Evolutionary conservation across 2,113 vertebrate species (phyloP), one percentile per base, ranked within the genome.

Genomic region (Corythoichthys haematopterus): DNA sequence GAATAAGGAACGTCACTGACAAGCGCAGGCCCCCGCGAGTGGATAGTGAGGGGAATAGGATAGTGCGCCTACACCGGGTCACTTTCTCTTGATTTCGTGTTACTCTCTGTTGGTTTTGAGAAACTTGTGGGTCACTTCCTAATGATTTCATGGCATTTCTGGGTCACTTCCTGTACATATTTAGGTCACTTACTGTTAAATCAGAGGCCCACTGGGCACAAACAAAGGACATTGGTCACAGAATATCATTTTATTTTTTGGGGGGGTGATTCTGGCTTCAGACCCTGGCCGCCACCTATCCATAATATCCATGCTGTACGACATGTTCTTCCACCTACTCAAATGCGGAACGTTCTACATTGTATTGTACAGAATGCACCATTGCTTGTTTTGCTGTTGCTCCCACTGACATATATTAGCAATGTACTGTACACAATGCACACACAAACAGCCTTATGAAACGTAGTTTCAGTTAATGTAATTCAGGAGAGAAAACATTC

Each of bases 181-280:
- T 28, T 28, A 28, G 20, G 20, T 28, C 20, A 28, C 20, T 28
- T 28, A 28, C 20, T 28, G 20, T 28, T 28, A 28, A 28, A 28
- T 28, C 62, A 48, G 28, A 51, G 37, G 68, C 56, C 53, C 52
- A 60, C 20, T 38, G 66, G 12, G 2, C 14, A 1, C 37, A 64
- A 69, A 59, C 62, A 57, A 80, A 48, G 51, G 36, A 65, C 55
- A 71, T 80, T 75, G 75, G 61, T 48, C 56, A 36, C 15, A 15
- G 64, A 38, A 37, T 64, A 46, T 66, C 70, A 67, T 36, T 20
- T 59, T 35, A 28, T 7, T 65, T 28, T 28, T 28, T 28, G 20
- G 20, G 20, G 20, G 28, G 63, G 63, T 71, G 75, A 28, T 61
- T 57, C 46, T 76, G n/a, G 57, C 64, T 71, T 70, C n/a, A 58